These are phyloP conservation scores for Phataginus tetradactyla DNA, from an alignment of 2,797 vertebrate species.

Conservation along the genomic window DNA sequence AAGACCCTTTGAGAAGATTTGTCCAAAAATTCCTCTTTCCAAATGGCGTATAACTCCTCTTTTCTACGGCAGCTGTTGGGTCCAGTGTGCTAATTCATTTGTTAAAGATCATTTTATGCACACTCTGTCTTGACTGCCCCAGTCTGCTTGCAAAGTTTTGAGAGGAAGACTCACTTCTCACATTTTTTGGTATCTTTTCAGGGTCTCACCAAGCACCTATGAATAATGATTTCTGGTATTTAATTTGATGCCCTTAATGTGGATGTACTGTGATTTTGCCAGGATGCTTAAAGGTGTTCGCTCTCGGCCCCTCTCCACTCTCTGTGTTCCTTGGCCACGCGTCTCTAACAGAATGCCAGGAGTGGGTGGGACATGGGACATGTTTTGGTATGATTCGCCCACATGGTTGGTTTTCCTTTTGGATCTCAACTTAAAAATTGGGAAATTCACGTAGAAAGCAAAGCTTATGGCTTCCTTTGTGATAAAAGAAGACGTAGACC, in stretches of 20 bases:
- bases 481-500: background rate
- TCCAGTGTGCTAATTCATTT: too few relatives aligned
- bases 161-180: background rate
- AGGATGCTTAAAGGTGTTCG: background rate
- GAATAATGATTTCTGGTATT: too few relatives aligned
- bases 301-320: background rate
- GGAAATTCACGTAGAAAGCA: background rate
- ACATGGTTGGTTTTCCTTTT: background rate
- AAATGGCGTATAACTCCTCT: background rate
- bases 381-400: background rate
- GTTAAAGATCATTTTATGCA: background rate
- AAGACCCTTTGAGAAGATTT: background rate
- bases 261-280: fast-evolving
- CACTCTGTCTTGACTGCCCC: background rate
- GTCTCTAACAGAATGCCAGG: background rate
- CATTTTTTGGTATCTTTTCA: background rate
- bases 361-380: background rate
- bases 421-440: background rate
- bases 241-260: background rate
- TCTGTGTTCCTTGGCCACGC: background rate
- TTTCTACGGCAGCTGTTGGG: background rate
- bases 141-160: fast-evolving
- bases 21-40: background rate
- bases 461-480: background rate
- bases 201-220: background rate